A percentile compares a stretch with the other conserved stretches of the same genome.
phyloP scores from a whole-genome alignment of 1,140 invertebrate species.

The Scaptomyza hsui region DNA sequence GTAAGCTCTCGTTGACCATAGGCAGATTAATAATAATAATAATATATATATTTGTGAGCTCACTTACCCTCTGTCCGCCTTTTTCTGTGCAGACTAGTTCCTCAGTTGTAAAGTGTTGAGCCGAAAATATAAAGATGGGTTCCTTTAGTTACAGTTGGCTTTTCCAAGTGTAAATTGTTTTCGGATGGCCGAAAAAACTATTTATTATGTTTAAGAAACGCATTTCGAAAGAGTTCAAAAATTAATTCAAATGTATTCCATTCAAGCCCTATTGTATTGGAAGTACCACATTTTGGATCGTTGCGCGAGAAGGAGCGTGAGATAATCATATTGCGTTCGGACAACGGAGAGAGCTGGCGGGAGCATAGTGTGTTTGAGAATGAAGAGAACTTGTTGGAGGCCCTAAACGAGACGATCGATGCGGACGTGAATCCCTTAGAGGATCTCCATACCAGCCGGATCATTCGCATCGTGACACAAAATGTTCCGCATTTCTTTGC shows the following conservation, averaged over 20 bases:
- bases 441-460: constrained; percentile 92
- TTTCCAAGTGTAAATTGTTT: too few relatives aligned
- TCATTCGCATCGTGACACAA: constrained; percentile 97
- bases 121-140: too few relatives aligned
- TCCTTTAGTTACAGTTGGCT: too few relatives aligned
- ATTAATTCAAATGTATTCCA: background rate
- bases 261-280: constrained; percentile 94
- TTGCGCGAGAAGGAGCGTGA: constrained; percentile 97
- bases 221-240: background rate
- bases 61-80: too few relatives aligned
- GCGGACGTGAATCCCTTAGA: constrained; percentile 94
- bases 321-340: constrained; percentile 97
- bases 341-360: constrained; percentile 99
- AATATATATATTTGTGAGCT: too few relatives aligned
- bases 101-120: too few relatives aligned
- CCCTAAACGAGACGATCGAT: constrained; percentile 92
- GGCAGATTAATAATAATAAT: too few relatives aligned
- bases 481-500: constrained; percentile 99
- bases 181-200: too few relatives aligned
- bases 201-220: too few relatives aligned
- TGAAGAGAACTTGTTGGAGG: constrained; percentile 96
- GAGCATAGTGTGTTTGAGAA: constrained; percentile 98
- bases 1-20: too few relatives aligned
- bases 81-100: too few relatives aligned
- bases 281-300: constrained; percentile 99